Conservation (phyloP, 2,888 invertebrate species). For the Ichneumoninae sp. region DNA sequence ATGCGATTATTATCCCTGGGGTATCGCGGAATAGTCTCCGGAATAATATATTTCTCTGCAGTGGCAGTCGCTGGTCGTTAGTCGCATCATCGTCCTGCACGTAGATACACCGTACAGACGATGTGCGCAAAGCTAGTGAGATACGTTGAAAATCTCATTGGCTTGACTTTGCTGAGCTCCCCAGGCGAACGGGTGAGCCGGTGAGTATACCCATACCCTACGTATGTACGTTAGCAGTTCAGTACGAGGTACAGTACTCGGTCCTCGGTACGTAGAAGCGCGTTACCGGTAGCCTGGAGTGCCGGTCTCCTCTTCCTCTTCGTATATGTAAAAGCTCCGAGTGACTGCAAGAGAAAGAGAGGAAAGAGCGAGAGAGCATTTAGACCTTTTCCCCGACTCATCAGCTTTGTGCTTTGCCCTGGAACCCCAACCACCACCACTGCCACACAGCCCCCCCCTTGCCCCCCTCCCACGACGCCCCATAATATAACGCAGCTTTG, state of each 20-base stretch:
- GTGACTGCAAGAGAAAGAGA: constrained; percentile 61
- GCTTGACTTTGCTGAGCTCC: constrained; percentile 76
- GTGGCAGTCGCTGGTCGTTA: constrained; percentile 33
- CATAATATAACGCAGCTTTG: constrained; percentile 64
- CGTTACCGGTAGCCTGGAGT: constrained; percentile 76
- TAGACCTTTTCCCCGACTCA: constrained; percentile 83
- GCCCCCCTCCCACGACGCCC: constrained; percentile 38
- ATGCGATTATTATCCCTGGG: not conserved
- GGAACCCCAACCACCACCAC: not conserved
- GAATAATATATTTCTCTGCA: constrained; percentile 13
- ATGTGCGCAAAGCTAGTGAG: constrained; percentile 67
- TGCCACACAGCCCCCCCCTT: not conserved
- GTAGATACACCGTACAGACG: not conserved
- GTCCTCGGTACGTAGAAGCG: constrained; percentile 73
- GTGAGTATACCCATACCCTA: constrained; percentile 5
- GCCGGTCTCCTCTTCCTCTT: constrained; percentile 62
- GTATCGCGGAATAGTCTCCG: constrained; percentile 4
- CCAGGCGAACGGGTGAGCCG: constrained; percentile 72
- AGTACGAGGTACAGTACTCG: constrained; percentile 69
- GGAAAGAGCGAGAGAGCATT: constrained; percentile 74
- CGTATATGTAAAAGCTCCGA: constrained; percentile 43
- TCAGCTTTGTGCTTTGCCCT: constrained; percentile 83
- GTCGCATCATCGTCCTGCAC: constrained; percentile 44
- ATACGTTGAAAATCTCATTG: constrained; percentile 78
- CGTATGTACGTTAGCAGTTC: constrained; percentile 48